Evolutionary conservation across 2,888 invertebrate genomes (phyloP).

Genomic region (Metallyticus violacea): DNA sequence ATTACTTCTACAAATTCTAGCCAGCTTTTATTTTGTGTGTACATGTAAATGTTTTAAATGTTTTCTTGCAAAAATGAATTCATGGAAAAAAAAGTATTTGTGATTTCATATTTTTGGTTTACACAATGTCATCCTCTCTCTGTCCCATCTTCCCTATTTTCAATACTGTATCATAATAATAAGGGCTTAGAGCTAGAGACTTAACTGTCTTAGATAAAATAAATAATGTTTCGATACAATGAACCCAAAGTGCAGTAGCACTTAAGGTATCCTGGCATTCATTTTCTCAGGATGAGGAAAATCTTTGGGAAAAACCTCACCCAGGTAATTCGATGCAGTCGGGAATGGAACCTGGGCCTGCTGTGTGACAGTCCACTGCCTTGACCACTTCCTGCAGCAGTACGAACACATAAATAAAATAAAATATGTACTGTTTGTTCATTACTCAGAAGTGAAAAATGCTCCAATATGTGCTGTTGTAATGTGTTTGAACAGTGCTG

Average conservation of each 20-base stretch:
- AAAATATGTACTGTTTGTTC: background rate
- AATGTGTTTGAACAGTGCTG: background rate
- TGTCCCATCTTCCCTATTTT: background rate
- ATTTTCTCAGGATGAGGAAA: background rate
- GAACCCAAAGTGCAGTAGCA: background rate
- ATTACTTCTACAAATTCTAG: too few species aligned
- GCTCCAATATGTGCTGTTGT: background rate
- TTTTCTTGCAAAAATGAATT: too few species aligned
- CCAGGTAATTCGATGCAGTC: background rate
- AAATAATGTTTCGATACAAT: background rate
- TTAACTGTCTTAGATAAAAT: background rate
- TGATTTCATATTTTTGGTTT: too few species aligned
- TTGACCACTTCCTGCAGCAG: background rate
- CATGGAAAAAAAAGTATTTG: too few species aligned
- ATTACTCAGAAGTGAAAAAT: background rate
- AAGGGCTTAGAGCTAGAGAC: background rate
- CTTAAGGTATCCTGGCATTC: background rate
- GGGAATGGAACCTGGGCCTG: background rate
- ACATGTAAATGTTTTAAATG: too few species aligned
- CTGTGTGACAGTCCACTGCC: background rate
- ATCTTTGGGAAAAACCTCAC: background rate
- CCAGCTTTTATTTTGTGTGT: too few species aligned
- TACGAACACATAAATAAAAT: background rate
- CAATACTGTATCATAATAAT: background rate
- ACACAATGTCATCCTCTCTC: background rate